A percentile compares a stretch with the other conserved stretches of the same genome.
phyloP scores from a whole-genome alignment of 2,797 vertebrate genomes.

The Lophius americanus region DNA sequence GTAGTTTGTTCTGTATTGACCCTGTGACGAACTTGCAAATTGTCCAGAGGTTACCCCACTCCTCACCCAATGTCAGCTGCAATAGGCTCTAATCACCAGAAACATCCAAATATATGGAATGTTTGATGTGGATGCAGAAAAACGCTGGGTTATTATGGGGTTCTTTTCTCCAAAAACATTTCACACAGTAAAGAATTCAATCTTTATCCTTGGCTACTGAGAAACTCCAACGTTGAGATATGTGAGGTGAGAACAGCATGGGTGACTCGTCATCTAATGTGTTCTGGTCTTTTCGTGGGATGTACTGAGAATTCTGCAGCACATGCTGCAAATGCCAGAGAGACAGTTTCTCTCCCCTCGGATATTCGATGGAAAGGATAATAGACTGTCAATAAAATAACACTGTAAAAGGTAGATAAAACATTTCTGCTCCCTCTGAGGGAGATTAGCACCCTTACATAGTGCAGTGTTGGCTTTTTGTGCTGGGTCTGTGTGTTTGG shows the following conservation, averaged over 20 bases:
- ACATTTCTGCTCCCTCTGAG: conserved; percentile 10
- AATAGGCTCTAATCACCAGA: no score
- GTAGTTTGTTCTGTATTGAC: no score
- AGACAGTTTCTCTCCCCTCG: conserved; percentile 25
- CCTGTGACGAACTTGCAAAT: no score
- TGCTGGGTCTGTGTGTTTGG: conserved; percentile 13
- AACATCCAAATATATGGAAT: no score
- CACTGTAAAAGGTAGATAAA: conserved; percentile 34
- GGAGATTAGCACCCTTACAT: conserved; percentile 33
- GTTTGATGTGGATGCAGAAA: no score
- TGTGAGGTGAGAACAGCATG: conserved; percentile 4
- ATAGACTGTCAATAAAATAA: conserved; percentile 35
- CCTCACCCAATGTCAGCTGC: no score
- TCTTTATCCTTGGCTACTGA: neutral
- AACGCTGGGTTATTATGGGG: no score
- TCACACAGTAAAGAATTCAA: neutral
- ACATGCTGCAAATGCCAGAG: conserved; percentile 17
- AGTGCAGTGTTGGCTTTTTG: neutral
- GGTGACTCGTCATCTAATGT: no score
- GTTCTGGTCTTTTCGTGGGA: conserved; percentile 1
- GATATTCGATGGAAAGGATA: conserved; percentile 31
- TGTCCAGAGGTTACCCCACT: no score
- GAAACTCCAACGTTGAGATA: conserved; percentile 3
- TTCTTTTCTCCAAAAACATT: no score
- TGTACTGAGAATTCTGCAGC: conserved; percentile 11